Base-by-base conservation (phyloP, 1,140 invertebrate species). In the Pissodes strobi region DNA sequence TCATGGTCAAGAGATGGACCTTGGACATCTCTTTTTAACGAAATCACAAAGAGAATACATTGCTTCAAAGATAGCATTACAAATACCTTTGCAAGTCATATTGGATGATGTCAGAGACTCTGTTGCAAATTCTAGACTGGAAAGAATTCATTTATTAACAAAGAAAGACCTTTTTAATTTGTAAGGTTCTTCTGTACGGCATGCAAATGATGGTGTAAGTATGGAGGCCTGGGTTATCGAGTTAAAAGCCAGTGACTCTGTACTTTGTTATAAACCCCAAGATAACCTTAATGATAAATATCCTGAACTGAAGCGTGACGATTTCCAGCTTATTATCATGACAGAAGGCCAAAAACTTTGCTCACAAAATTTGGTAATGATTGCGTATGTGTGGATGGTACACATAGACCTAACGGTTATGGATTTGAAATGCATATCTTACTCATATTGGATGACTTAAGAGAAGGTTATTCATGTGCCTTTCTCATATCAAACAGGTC, bases 191-290 rank as follows among this genome's bases (percentile, higher is more conserved):
- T 53, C 49, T 13, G 30, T 53, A 8, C 51, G 49, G 17, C 58
- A 66, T 59, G 23, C 19, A 57, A 58, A 63, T 49, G 49, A 43
- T 3, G 49, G 17, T 12, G 18, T 46, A 12, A 43, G 22, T 46
- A 18, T 52, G n/a, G 39, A 65, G 21, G 30, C 27, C n/a, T 60
- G 55, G 23, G 18, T 51, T 10, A 64, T 46, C 18, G 46, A 64
- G 13, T n/a, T 64, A 25, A 22, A 55, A n/a, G 34, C 45, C 10
- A 52, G n/a, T 64, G 51, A 38, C 12, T 53, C 19, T 25, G 21
- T 67, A 13, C 34, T 67, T 17, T 67, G 55, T 67, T 66, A 66
- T 62, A 66, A 66, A 46, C 22, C 64, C 3, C 48, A 66, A 19
- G 51, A 62, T 18, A 38, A 6, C 17, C 8, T 38, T 1, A 48